Evolutionary conservation across 1,140 invertebrate genomes (phyloP).

Genomic region (Monochamus saltuarius): DNA sequence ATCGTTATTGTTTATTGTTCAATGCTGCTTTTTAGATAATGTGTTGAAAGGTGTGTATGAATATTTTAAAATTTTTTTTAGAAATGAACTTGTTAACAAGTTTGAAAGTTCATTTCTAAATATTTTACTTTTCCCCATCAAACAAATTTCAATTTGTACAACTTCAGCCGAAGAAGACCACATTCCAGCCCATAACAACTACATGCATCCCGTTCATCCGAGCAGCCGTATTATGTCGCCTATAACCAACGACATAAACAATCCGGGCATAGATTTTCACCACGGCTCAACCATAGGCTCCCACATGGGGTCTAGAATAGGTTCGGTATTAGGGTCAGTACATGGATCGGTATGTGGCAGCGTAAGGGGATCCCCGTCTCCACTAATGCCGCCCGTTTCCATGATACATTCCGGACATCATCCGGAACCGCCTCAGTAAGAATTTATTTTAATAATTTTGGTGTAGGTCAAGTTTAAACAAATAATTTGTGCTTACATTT

Average conservation of each 20-base stretch:
- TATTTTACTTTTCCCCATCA: not conserved
- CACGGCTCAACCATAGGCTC: slow-evolving; percentile 42
- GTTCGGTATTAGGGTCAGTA: slow-evolving; percentile 54
- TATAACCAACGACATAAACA: slow-evolving; percentile 48
- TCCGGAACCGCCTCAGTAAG: slow-evolving; percentile 48
- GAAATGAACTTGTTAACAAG: too few species aligned
- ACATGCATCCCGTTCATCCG: slow-evolving; percentile 29
- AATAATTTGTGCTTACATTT: too few species aligned
- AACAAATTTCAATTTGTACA: not conserved
- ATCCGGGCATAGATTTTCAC: slow-evolving; percentile 46
- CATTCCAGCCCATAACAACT: slow-evolving; percentile 44
- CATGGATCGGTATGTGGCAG: slow-evolving; percentile 52
- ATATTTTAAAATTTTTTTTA: not conserved
- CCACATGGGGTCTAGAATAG: slow-evolving; percentile 46
- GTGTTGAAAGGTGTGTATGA: slow-evolving; percentile 31
- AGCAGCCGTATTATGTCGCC: slow-evolving; percentile 48
- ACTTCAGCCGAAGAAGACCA: slow-evolving; percentile 62
- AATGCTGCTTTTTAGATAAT: slow-evolving; percentile 37
- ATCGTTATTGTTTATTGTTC: slow-evolving; percentile 17
- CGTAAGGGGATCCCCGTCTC: slow-evolving; percentile 46
- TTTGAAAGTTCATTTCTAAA: not conserved
- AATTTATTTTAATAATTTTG: slow-evolving; percentile 21
- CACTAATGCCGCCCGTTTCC: slow-evolving; percentile 47
- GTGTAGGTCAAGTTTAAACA: not conserved
- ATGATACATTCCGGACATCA: slow-evolving; percentile 48